A percentile compares a stretch with the other conserved stretches of the same genome.
phyloP scores from a whole-genome alignment of 2,113 vertebrate genomes.

The Sinocyclocheilus anshuiensis region DNA sequence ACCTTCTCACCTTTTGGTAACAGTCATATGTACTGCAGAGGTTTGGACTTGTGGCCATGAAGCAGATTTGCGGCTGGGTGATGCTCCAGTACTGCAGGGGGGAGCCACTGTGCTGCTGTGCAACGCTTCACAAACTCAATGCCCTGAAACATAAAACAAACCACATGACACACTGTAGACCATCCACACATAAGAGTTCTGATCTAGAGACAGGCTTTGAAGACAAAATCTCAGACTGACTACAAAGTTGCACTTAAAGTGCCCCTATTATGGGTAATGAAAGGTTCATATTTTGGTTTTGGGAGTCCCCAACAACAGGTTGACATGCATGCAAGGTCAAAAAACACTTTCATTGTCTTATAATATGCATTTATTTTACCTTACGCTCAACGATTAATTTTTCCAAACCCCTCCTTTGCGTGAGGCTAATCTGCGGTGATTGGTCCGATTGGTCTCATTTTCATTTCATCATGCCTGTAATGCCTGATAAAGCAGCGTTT shows the following conservation, averaged over 20 bases:
- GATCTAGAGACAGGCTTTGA: constrained; percentile 5
- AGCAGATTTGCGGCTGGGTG: constrained; percentile 4
- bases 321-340: too few species aligned
- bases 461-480: too few species aligned
- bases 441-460: too few species aligned
- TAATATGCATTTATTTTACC: too few species aligned
- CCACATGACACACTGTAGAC: constrained; percentile 36
- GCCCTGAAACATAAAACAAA: constrained; percentile 53
- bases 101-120: constrained; percentile 57
- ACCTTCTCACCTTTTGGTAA: constrained; percentile 58
- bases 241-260: neutral
- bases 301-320: too few species aligned
- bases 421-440: too few species aligned
- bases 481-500: too few species aligned
- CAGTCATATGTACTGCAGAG: constrained; percentile 67
- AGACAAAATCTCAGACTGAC: neutral
- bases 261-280: too few species aligned
- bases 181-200: neutral
- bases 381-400: too few species aligned
- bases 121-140: constrained; percentile 34
- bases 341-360: too few species aligned
- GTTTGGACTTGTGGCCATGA: constrained; percentile 66
- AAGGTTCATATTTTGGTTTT: too few species aligned
- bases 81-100: constrained; percentile 46
- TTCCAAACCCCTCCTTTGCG: too few species aligned